phyloP scores from a whole-genome alignment of 2,797 vertebrate species.

The Chanos chanos region DNA sequence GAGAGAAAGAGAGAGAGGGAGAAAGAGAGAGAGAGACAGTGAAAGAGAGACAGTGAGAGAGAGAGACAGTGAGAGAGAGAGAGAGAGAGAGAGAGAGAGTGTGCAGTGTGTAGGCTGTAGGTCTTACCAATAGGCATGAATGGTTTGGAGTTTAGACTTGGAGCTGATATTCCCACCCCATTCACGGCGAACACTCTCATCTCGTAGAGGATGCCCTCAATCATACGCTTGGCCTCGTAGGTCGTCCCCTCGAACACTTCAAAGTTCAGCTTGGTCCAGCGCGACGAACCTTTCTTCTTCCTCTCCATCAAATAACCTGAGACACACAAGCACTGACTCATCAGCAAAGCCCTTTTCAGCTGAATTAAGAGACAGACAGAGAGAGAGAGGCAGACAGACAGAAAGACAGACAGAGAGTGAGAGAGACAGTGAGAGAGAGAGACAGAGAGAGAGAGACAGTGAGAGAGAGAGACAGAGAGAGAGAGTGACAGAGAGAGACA shows the following conservation, averaged over 20 bases:
- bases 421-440: no score
- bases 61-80: not conserved
- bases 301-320: slow-evolving; percentile 89
- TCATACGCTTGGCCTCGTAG: slow-evolving; percentile 88
- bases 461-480: no score
- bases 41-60: slow-evolving; percentile 28
- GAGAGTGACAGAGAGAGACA: no score
- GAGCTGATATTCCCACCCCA: slow-evolving; percentile 80
- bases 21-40: not conserved
- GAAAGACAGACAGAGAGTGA: no score
- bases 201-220: slow-evolving; percentile 87
- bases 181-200: slow-evolving; percentile 88
- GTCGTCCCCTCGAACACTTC: slow-evolving; percentile 74
- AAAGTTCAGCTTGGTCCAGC: slow-evolving; percentile 92
- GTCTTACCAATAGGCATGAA: slow-evolving; percentile 91
- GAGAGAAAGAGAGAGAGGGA: not conserved
- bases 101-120: not conserved
- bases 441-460: no score
- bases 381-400: no score
- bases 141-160: slow-evolving; percentile 82
- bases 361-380: no score
- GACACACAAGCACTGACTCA: no score
- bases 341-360: no score
- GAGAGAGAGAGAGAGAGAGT: not conserved
- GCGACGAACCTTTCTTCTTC: slow-evolving; percentile 88